Evolutionary conservation across 2,797 vertebrate species (phyloP).

Genomic region (Gambusia yucatana): DNA sequence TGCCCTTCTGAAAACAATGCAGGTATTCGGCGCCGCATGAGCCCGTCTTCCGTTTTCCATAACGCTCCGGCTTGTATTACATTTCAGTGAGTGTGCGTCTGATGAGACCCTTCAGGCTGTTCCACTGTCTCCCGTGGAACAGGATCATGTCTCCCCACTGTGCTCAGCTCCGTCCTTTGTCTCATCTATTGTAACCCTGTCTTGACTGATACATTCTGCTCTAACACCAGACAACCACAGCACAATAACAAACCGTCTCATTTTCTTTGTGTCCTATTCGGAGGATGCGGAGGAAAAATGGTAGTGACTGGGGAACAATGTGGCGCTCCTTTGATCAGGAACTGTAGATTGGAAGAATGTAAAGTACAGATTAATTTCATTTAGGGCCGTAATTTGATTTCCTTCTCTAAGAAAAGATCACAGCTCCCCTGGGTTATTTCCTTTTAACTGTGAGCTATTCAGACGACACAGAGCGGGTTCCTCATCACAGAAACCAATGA

Average conservation of each 20-base stretch:
- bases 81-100: constrained; percentile 66
- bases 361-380: constrained; percentile 38
- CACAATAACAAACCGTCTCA: constrained; percentile 53
- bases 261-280: constrained; percentile 56
- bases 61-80: constrained; percentile 70
- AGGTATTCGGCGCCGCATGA: constrained; percentile 65
- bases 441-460: constrained; percentile 5
- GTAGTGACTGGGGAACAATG: constrained; percentile 40
- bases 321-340: constrained; percentile 13
- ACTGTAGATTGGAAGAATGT: constrained; percentile 27
- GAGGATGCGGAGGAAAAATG: constrained; percentile 34
- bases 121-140: constrained; percentile 50
- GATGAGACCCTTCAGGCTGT: constrained; percentile 71
- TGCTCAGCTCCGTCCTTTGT: constrained; percentile 60
- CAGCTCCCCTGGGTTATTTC: not conserved
- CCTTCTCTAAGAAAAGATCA: constrained; percentile 18
- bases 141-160: constrained; percentile 48
- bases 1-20: constrained; percentile 63
- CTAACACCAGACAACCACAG: constrained; percentile 61
- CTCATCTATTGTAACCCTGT: constrained; percentile 54
- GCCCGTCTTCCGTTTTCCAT: constrained; percentile 63
- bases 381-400: constrained; percentile 32
- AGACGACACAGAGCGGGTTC: constrained; percentile 8
- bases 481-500: not conserved
- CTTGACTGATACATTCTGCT: constrained; percentile 61